Evolutionary conservation across 2,113 vertebrate species (phyloP), one percentile per base, ranked within the genome.

Genomic region (Syngnathus typhle): DNA sequence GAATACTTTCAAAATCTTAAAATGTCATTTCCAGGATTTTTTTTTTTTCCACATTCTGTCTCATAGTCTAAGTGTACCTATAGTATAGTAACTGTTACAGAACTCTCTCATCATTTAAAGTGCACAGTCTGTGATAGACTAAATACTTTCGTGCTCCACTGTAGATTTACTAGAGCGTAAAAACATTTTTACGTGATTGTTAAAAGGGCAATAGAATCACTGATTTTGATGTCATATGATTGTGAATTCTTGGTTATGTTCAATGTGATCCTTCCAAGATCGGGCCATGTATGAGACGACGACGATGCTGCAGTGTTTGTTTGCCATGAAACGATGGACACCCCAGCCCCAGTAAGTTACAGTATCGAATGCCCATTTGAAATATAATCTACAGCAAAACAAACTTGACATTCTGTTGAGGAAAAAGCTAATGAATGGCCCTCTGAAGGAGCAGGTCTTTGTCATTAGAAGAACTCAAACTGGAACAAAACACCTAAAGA

Each of bases 181-280:
- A 36, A 58, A 36, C 12, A 1, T 12, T 11, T 23, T 2, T 55
- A 55, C 23, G 13, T 5, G 21, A 12, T 55, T 32, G 23, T 55
- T 23, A 58, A 27, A 58, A 36, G 55, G 6, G 55, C 55, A 16
- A 58, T 32, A 55, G 54, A 55, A 55, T 13, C 21, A 36, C 55
- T 27, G 6, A 36, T 52, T 21, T 19, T 52, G 19, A n/a, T 58
- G 13, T 58, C 27, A 58, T 36, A 13, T 58, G 55, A 15, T 7
- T 16, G 27, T 58, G 55, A 15, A 16, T 16, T 60, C 8, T 52
- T 21, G 19, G 8, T 52, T 52, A 21, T 52, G 44, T 61, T 64
- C 59, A 60, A 64, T 64, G 43, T 38, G 41, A 60, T 74, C n/a
- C 56, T 75, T 41, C 43, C 46, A 67, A 66, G 23, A 39, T 59